phyloP scores from a whole-genome alignment of 1,140 invertebrate species.

The Sinonovacula constricta region DNA sequence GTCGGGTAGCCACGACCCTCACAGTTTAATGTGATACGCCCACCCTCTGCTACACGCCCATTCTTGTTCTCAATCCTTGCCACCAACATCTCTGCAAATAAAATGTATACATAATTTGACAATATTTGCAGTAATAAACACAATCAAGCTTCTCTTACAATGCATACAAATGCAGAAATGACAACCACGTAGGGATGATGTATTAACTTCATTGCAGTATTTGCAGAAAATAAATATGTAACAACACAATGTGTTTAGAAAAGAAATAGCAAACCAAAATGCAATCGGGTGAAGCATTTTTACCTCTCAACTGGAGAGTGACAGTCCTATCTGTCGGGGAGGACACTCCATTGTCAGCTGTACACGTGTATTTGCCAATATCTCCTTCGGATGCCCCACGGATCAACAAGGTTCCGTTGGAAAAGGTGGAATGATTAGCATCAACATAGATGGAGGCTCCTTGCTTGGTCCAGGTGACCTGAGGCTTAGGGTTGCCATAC shows the following conservation, averaged over 20 bases:
- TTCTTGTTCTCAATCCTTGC: constrained; percentile 58
- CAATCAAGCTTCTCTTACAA: too few relatives aligned
- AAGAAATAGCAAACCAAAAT: neutral
- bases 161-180: too few relatives aligned
- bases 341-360: constrained; percentile 62
- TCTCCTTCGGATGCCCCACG: constrained; percentile 44
- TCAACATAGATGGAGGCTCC: constrained; percentile 7
- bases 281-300: neutral
- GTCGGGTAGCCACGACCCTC: constrained; percentile 60
- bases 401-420: constrained; percentile 64
- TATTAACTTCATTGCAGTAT: too few relatives aligned
- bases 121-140: too few relatives aligned
- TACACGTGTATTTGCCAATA: constrained; percentile 58
- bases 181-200: too few relatives aligned
- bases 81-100: constrained; percentile 47
- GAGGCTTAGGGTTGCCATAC: constrained; percentile 53
- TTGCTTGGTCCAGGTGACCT: constrained; percentile 49
- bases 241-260: too few relatives aligned
- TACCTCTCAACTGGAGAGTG: constrained; percentile 54
- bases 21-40: constrained; percentile 59
- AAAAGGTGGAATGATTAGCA: constrained; percentile 50
- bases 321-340: constrained; percentile 35
- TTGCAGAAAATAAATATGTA: too few relatives aligned
- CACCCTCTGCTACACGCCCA: constrained; percentile 59
- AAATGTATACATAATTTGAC: neutral